These are phyloP conservation scores for Pachyseris speciosa DNA, from an alignment of 64 coral and sea anemone species.

Conservation along the genomic window DNA sequence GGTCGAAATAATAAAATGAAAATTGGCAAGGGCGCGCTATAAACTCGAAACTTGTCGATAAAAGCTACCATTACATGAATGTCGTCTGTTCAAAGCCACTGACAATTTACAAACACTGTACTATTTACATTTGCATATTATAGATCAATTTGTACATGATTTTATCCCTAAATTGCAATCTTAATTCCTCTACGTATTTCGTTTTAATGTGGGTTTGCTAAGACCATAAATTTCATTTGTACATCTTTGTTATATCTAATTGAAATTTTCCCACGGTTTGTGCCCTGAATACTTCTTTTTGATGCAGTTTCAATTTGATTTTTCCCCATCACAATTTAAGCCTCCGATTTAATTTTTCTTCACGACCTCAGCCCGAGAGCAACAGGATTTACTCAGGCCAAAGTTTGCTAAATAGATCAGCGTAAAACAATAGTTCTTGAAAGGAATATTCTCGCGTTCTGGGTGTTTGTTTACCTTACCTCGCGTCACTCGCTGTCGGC, in stretches of 20 bases:
- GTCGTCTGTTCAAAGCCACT: neutral
- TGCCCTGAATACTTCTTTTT: neutral
- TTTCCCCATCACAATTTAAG: too few species aligned
- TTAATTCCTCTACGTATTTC: neutral
- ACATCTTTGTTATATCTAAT: neutral
- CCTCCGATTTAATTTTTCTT: too few species aligned
- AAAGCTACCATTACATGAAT: neutral
- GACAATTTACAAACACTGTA: conserved; percentile 4
- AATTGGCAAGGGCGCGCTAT: too few species aligned
- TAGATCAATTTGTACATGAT: neutral
- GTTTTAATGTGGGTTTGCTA: neutral
- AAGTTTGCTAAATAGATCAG: conserved; percentile 13
- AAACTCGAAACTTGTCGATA: neutral
- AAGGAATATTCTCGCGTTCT: neutral
- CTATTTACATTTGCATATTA: conserved; percentile 17
- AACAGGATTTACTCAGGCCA: neutral
- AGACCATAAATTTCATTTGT: neutral
- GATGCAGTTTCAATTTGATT: neutral
- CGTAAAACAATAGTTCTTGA: conserved; percentile 3
- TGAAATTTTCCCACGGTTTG: neutral
- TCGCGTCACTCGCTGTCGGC: neutral
- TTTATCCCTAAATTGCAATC: neutral
- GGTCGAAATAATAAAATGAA: too few species aligned
- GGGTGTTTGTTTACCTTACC: neutral
- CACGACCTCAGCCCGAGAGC: too few species aligned